Percentiles rank a stretch among this genome's conserved stretches.
phyloP scores from a whole-genome alignment of 2,113 vertebrate genomes.

The Apodemus sylvaticus region DNA sequence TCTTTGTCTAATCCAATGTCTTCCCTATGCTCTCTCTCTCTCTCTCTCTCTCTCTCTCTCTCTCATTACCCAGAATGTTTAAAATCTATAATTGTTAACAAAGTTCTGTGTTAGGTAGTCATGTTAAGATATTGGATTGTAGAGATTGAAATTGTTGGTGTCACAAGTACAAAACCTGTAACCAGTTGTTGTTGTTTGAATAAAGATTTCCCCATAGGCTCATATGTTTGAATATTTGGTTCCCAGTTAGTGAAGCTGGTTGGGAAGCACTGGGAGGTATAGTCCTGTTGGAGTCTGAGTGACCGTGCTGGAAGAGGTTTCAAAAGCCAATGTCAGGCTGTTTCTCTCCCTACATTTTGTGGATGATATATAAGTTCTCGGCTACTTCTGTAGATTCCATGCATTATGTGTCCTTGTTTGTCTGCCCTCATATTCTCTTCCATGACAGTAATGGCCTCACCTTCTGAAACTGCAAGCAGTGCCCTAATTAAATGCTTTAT shows the following conservation, averaged over 20 bases:
- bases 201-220: neutral
- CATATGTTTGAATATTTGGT: neutral
- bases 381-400: neutral
- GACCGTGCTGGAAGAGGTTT: neutral
- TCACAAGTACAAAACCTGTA: neutral
- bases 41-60: neutral
- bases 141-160: neutral
- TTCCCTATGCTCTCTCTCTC: neutral
- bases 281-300: neutral
- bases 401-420: neutral
- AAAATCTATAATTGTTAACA: neutral
- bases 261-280: neutral
- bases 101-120: neutral
- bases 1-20: neutral
- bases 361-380: neutral
- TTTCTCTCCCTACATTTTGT: neutral
- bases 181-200: neutral
- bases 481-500: neutral
- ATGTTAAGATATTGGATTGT: neutral
- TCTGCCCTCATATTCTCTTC: rapidly evolving
- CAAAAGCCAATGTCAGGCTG: neutral
- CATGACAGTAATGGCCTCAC: no score
- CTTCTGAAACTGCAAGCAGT: neutral
- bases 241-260: neutral
- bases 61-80: neutral